Base-by-base conservation (phyloP, 2,113 vertebrate genomes). In the Emydura subglobosa region DNA sequence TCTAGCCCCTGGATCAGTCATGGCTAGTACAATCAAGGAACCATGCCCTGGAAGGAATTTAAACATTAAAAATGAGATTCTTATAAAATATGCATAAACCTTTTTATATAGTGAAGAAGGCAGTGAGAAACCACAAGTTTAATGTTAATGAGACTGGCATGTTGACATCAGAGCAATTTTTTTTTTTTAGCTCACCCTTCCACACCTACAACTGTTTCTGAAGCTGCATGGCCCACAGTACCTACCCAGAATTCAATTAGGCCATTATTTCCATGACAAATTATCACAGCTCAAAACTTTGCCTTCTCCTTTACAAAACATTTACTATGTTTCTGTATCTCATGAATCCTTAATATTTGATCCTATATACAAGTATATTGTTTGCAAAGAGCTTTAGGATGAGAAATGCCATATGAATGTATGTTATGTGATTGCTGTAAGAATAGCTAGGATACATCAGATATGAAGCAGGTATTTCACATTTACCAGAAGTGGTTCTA, bases 201-300 rank as follows among this genome's bases (percentile, higher is more conserved):
- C 29, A 76, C n/a, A 65, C 24, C 25, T 74, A 51, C 44, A 44
- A 53, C 57, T 4, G 31, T 2, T 39, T 44, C 49, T 31, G 11
- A 76, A 76, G 72, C 21, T 76, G 39, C 5, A 9, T 8, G 50
- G 72, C 25, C 78, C 10, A 42, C 47, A 2, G 8, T 4, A 8
- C 10, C 0, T 31, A 5, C 6, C 2, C 34, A 5, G 34, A 82
- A 0, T 25, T 79, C 61, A 68, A 10, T 68, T 68, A 68, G 16
- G 34, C n/a, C 34, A 68, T 68, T 68, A 78, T 21, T 49, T 92
- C 27, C 42, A 0, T 72, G 72, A 8, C 1, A 83, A 29, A 85
- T n/a, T 27, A 79, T 6, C 85, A 5, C 39, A 44, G 9, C 72
- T 76, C 42, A 42, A 17, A 39, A 42, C 10, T 44, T 44, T 76